phyloP scores from a whole-genome alignment of 2,113 vertebrate species.

The Cyprinus carpio region DNA sequence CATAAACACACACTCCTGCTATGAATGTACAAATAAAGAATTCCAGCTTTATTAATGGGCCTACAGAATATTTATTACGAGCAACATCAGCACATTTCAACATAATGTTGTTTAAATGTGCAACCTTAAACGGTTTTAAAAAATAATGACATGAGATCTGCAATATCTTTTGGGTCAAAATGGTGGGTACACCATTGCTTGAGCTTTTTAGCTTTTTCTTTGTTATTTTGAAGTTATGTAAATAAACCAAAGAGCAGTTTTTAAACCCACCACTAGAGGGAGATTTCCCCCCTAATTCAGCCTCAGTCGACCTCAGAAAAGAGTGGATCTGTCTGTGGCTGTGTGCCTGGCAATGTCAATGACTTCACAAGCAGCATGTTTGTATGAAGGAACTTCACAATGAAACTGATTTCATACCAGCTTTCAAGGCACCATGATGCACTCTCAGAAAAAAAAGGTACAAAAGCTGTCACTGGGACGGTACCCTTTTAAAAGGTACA shows the following conservation, averaged over 20 bases:
- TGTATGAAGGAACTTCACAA: not conserved
- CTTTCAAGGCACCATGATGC: not conserved
- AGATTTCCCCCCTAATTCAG: not conserved
- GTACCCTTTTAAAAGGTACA: no score
- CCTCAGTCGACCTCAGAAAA: not conserved
- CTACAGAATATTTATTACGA: not conserved
- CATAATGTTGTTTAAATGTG: not conserved
- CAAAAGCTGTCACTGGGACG: no score
- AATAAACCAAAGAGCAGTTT: constrained; percentile 4
- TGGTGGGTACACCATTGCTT: not conserved
- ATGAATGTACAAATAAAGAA: not conserved
- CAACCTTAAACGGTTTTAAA: not conserved
- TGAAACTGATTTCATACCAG: not conserved
- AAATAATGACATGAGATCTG: not conserved
- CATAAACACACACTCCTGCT: not conserved
- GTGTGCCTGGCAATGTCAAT: not conserved
- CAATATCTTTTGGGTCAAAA: not conserved
- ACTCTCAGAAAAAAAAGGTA: no score
- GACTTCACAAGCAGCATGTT: not conserved
- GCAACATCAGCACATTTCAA: not conserved
- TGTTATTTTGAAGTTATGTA: constrained; percentile 20
- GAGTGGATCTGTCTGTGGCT: not conserved
- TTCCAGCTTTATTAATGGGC: not conserved
- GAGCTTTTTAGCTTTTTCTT: not conserved
- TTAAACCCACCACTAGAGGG: constrained; percentile 31